These are phyloP conservation scores for Cisticola juncidis DNA, from an alignment of 2,113 vertebrate species.

Conservation along the genomic window DNA sequence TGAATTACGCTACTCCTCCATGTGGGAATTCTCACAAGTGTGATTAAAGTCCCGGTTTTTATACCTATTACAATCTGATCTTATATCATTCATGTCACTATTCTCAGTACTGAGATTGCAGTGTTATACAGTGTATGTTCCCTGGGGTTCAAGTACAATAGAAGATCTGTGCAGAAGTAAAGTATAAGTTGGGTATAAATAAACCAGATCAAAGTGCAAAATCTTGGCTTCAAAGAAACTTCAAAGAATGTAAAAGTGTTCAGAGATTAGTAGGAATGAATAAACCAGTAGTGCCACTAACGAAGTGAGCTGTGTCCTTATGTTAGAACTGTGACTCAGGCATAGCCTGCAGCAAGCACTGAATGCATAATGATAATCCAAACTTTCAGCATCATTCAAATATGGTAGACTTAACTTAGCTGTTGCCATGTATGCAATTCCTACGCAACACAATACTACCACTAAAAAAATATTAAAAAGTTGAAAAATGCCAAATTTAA, in stretches of 20 bases:
- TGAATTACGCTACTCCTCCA: neutral
- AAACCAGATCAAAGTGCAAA: slow-evolving; percentile 21
- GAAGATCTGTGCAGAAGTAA: neutral
- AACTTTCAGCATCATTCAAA: neutral
- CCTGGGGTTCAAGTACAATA: neutral
- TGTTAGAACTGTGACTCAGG: neutral
- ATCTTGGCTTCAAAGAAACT: slow-evolving; percentile 38
- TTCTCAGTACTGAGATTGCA: neutral
- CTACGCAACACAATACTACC: neutral
- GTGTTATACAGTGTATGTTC: neutral
- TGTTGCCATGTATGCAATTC: neutral
- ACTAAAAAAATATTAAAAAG: neutral
- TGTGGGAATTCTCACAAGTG: neutral
- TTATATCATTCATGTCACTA: neutral
- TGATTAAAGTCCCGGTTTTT: neutral
- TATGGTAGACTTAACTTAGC: neutral
- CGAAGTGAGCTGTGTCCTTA: neutral
- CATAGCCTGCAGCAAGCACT: neutral
- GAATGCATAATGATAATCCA: neutral
- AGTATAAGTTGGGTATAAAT: neutral
- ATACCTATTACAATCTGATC: neutral
- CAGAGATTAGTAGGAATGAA: slow-evolving; percentile 19
- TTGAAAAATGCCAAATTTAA: neutral
- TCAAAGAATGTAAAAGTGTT: slow-evolving; percentile 9
- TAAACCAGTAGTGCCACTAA: neutral